Base-by-base conservation (phyloP, 1,140 invertebrate species). In the Drosophila simulans region DNA sequence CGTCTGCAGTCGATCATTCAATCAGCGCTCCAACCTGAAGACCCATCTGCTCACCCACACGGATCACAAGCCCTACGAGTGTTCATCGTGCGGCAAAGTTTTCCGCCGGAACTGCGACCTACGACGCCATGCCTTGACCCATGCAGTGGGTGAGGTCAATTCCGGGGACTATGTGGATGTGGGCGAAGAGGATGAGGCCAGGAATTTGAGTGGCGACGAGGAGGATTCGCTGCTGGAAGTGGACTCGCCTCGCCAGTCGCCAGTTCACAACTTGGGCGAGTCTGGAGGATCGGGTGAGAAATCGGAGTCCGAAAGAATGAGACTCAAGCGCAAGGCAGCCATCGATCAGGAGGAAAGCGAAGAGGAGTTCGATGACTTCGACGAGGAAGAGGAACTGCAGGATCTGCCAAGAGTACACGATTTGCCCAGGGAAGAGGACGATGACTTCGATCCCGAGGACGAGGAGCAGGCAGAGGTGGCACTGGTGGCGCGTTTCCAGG, bases 1-100 rank as follows among this genome's bases (percentile, higher is more conserved):
- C 0, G 97, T 97, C 0, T 98, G 97, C 93, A 96, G 95, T 60
- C 94, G 97, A 49, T 96, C 95, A 69, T 98, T 98, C 92, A 98
- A 98, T 91, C 97, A 98, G 90, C 95, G 97, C 17, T 97, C 97
- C 40, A 98, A 98, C 91, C 93, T 98, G 43, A 98, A 98, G 91
- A 98, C 97, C 0, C 98, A 99, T 92, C 93, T 98, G n/a, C 94
- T 98, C 15, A 98, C 97, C 0, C 98, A 98, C 92, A 98, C 97
- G 8, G 97, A 98, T 83, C 97, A 98, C 93, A 98, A 98, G 89
- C 97, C 97, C 0, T 98, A 98, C 93, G 96, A 98, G 85, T 99
- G 98, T 88, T 96, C 95, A 58, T 95, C 96, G 0, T 99, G 98
- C 84, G 96, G 96, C 34, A 98, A 97, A 84, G 96, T 97, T 0